These are phyloP conservation scores for Tridacna gigas DNA, from an alignment of 2,888 invertebrate genomes.

Conservation along the genomic window DNA sequence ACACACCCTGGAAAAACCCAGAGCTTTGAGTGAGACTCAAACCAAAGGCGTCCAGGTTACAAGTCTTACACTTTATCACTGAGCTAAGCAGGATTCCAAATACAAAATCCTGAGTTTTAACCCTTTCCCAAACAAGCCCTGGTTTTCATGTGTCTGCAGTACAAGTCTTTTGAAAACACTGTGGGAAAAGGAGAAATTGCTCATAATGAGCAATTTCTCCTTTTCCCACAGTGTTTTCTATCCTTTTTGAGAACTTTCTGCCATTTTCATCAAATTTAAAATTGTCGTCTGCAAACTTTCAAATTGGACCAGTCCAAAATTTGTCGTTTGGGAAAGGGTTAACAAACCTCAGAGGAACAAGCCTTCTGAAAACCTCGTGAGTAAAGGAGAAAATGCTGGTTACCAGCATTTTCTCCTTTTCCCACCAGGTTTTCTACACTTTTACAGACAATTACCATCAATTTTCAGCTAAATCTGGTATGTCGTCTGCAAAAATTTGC, in stretches of 20 bases:
- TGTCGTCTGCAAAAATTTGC: background rate
- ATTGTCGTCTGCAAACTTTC: background rate
- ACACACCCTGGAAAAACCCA: too few species aligned
- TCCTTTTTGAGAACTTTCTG: background rate
- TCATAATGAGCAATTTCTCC: background rate
- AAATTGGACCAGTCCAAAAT: too few species aligned
- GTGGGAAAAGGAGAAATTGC: background rate
- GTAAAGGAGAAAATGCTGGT: too few species aligned
- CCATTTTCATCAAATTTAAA: background rate
- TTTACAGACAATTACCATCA: too few species aligned
- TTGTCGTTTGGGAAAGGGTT: too few species aligned
- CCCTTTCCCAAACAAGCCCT: too few species aligned
- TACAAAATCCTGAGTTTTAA: background rate
- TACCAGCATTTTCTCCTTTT: too few species aligned
- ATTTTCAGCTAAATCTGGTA: too few species aligned
- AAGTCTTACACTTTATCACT: background rate
- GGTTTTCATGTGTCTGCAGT: background rate
- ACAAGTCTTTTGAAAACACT: too few species aligned
- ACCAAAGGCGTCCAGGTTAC: background rate
- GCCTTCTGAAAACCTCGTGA: too few species aligned
- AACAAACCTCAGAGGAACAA: too few species aligned
- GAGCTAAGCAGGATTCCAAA: background rate
- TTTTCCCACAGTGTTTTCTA: conserved; percentile 1
- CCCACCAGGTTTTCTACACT: too few species aligned
- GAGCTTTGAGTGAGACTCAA: background rate